Percentiles rank a stretch among this genome's conserved stretches.
Evolutionary conservation across 2,113 vertebrate genomes (phyloP).

Genomic region (Hepsetus odoe): DNA sequence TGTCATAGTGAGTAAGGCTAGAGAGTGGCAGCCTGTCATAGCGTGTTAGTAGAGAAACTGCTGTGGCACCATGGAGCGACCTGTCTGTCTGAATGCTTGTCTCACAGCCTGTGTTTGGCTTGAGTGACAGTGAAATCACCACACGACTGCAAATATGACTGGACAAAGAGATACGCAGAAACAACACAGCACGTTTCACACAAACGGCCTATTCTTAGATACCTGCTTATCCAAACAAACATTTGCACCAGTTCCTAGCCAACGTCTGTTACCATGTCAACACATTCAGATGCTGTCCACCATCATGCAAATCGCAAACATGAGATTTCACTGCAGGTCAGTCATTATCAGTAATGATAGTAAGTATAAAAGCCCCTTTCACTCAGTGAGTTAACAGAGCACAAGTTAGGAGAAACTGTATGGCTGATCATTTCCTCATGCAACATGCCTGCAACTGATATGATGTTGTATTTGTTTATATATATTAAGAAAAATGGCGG

Average conservation of each 20-base stretch:
- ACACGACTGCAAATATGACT: neutral
- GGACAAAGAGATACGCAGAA: slow-evolving; percentile 3
- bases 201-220: neutral
- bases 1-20: neutral
- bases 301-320: neutral
- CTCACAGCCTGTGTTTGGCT: neutral
- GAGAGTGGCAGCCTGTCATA: neutral
- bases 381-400: neutral
- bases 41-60: slow-evolving; percentile 12
- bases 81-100: slow-evolving; percentile 21
- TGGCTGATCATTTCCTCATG: neutral
- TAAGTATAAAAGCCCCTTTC: neutral
- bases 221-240: neutral
- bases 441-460: neutral
- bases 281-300: neutral
- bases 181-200: neutral
- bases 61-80: neutral
- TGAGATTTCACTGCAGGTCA: neutral
- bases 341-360: neutral
- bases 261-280: neutral
- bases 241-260: neutral
- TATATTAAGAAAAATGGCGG: too few relatives aligned
- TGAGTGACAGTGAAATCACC: slow-evolving; percentile 2
- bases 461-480: neutral
- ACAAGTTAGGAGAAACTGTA: neutral